A percentile compares a stretch with the other conserved stretches of the same genome.
Evolutionary conservation across 2,888 invertebrate genomes (phyloP).

Genomic region (Maniola hyperantus): DNA sequence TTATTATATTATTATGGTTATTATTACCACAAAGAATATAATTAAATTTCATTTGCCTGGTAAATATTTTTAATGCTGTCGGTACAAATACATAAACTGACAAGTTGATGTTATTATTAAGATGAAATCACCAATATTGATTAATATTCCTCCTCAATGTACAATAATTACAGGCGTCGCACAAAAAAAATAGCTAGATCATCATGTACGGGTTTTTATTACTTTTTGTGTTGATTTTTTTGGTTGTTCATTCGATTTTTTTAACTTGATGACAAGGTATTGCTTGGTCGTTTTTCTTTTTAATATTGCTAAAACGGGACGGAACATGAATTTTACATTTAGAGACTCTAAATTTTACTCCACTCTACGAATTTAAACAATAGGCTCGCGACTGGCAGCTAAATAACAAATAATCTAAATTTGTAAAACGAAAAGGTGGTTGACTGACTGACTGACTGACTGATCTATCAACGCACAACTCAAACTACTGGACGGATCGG

Average conservation of each 20-base stretch:
- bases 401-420: no score
- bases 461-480: no score
- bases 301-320: no score
- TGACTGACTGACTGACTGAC: no score
- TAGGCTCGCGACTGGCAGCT: no score
- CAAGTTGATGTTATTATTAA: constrained; percentile 32
- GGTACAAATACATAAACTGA: constrained; percentile 21
- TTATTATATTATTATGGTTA: no score
- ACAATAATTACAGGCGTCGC: constrained; percentile 18
- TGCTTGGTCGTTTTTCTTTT: no score
- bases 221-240: constrained; percentile 11
- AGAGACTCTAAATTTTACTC: no score
- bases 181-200: constrained; percentile 13
- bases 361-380: no score
- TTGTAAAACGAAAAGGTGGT: no score
- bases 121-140: constrained; percentile 24
- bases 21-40: not conserved
- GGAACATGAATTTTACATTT: no score
- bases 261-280: not conserved
- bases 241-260: not conserved
- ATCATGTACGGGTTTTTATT: constrained; percentile 6
- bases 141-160: constrained; percentile 23
- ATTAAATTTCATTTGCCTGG: not conserved
- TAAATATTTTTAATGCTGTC: constrained; percentile 12
- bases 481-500: no score